These are phyloP conservation scores for Philaethria dido DNA, from an alignment of 2,888 invertebrate species.

Conservation along the genomic window DNA sequence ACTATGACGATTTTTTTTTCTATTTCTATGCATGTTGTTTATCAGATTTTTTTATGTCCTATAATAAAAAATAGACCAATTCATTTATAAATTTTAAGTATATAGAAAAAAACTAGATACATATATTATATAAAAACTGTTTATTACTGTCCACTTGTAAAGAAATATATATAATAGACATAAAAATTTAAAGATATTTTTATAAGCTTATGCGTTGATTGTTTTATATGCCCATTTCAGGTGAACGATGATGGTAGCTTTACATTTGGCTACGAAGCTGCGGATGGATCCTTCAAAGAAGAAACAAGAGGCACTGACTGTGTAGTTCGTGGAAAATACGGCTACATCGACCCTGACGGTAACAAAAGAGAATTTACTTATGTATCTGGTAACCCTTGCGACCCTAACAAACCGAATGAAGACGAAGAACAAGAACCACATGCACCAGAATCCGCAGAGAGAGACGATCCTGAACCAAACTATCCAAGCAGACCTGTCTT, in stretches of 20 bases:
- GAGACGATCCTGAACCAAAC: slow-evolving; percentile 86
- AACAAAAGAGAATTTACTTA: slow-evolving; percentile 94
- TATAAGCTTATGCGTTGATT: neutral
- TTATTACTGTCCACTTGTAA: no score
- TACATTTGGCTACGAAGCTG: slow-evolving; percentile 93
- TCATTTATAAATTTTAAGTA: no score
- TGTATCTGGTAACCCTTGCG: slow-evolving; percentile 93
- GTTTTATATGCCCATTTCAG: slow-evolving; percentile 54
- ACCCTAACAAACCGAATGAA: slow-evolving; percentile 91
- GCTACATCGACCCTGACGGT: slow-evolving; percentile 93
- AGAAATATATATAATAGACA: no score
- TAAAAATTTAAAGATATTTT: neutral
- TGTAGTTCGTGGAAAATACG: slow-evolving; percentile 93
- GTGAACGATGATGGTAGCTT: slow-evolving; percentile 93
- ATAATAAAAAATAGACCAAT: no score
- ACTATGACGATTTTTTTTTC: no score
- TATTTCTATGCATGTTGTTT: no score
- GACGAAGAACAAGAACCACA: slow-evolving; percentile 84
- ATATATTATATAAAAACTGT: no score
- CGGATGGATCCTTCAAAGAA: slow-evolving; percentile 93
- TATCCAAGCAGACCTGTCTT: slow-evolving; percentile 76
- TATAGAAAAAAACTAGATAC: no score
- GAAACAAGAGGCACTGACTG: slow-evolving; percentile 94
- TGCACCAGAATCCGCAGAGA: slow-evolving; percentile 83
- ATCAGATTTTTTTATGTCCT: no score